Evolutionary conservation across 2,113 vertebrate genomes (phyloP).

Genomic region (Cebus imitator): DNA sequence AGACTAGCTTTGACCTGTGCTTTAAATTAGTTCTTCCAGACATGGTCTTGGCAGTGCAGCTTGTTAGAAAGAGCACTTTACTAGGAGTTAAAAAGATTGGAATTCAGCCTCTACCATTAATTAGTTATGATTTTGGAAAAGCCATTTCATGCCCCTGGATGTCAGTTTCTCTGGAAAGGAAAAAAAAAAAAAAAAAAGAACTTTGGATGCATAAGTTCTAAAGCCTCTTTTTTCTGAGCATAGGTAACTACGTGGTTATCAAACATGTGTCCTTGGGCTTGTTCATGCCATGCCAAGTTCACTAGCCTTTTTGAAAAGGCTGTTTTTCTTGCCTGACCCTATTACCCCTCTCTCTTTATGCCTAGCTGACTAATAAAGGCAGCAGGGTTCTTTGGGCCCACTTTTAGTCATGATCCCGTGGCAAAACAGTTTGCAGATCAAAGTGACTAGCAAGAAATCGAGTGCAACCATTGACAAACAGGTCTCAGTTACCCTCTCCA

Average conservation of each 20-base stretch:
- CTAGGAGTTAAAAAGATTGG: background rate
- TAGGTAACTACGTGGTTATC: background rate
- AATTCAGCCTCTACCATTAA: background rate
- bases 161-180: background rate
- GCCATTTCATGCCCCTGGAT: background rate
- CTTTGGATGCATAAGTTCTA: background rate
- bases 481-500: constrained; percentile 39
- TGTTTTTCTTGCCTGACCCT: background rate
- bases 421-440: background rate
- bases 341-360: background rate
- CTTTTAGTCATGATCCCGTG: background rate
- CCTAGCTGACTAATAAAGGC: background rate
- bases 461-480: background rate
- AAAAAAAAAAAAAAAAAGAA: background rate
- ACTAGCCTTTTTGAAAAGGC: background rate
- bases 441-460: constrained; percentile 20
- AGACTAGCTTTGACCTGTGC: background rate
- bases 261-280: background rate
- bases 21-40: background rate
- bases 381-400: background rate
- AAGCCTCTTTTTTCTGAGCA: background rate
- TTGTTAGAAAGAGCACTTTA: background rate
- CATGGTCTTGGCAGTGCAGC: background rate
- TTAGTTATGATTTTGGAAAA: constrained; percentile 21
- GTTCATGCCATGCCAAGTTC: background rate